Evolutionary conservation across 2,888 invertebrate species (phyloP).

Genomic region (Archips xylosteana): DNA sequence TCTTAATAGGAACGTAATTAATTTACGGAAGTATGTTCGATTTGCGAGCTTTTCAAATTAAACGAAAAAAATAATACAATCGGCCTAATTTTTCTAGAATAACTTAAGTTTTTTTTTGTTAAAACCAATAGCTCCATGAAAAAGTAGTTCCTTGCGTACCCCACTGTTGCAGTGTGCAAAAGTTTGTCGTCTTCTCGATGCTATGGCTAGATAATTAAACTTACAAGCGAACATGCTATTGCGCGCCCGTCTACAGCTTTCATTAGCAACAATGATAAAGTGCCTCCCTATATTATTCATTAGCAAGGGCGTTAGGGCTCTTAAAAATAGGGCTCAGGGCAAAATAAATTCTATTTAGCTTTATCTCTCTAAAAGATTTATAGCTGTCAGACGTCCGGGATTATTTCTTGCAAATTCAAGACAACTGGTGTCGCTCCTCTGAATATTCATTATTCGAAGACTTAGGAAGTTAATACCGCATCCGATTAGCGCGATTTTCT

Average conservation of each 20-base stretch:
- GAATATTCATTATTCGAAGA: slow-evolving; percentile 74
- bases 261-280: slow-evolving; percentile 32
- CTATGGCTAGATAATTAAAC: not conserved
- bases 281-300: slow-evolving; percentile 19
- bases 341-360: slow-evolving; percentile 44
- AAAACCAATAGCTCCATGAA: too few relatives aligned
- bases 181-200: not conserved
- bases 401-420: slow-evolving; percentile 74
- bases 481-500: slow-evolving; percentile 63
- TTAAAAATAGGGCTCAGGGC: slow-evolving; percentile 34
- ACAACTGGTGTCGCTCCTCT: slow-evolving; percentile 69
- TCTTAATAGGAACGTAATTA: too few relatives aligned
- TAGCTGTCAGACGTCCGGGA: slow-evolving; percentile 60
- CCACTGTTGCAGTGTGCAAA: too few relatives aligned
- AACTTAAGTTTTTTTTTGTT: too few relatives aligned
- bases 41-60: too few relatives aligned
- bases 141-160: too few relatives aligned
- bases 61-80: too few relatives aligned
- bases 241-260: slow-evolving; percentile 15
- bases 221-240: not conserved
- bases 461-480: slow-evolving; percentile 60
- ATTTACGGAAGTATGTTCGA: too few relatives aligned
- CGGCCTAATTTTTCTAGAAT: too few relatives aligned
- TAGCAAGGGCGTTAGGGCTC: slow-evolving; percentile 18
- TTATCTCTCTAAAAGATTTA: slow-evolving; percentile 62